These are phyloP conservation scores for Heliconius eleuchia DNA, from an alignment of 1,140 invertebrate species.

Conservation along the genomic window DNA sequence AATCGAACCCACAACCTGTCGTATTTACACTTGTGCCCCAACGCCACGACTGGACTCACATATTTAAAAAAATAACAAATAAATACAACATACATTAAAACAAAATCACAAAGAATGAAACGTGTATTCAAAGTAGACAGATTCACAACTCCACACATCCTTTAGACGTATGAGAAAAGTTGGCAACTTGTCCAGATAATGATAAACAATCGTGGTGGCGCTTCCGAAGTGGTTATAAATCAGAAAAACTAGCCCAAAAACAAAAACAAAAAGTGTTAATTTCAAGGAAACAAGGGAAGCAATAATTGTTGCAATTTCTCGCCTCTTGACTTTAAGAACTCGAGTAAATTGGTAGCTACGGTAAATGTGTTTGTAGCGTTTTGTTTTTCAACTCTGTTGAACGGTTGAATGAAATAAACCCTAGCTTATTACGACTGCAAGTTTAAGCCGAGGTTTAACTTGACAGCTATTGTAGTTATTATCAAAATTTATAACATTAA, in stretches of 20 bases:
- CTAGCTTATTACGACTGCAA: not conserved
- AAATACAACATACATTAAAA: not conserved
- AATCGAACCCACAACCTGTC: no score
- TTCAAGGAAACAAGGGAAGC: constrained; percentile 29
- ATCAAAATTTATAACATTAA: not conserved
- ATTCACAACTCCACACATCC: not conserved
- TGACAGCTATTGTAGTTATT: not conserved
- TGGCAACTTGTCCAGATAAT: constrained; percentile 45
- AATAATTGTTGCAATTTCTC: constrained; percentile 32
- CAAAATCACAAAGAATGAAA: not conserved
- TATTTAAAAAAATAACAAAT: not conserved
- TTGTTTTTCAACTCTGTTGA: constrained; percentile 34
- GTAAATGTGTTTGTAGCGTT: constrained; percentile 31
- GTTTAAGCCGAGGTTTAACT: not conserved
- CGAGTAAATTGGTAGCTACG: constrained; percentile 33
- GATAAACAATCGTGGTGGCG: constrained; percentile 46
- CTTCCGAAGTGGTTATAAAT: constrained; percentile 27
- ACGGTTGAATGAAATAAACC: constrained; percentile 34
- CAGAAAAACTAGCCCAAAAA: constrained; percentile 26
- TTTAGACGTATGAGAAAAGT: constrained; percentile 50
- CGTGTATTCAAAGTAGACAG: not conserved
- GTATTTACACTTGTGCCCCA: no score
- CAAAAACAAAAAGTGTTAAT: constrained; percentile 30
- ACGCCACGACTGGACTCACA: not conserved
- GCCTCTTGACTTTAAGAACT: constrained; percentile 30